These are phyloP conservation scores for Porites australiensis DNA, from an alignment of 64 coral and sea anemone species.

Conservation along the genomic window DNA sequence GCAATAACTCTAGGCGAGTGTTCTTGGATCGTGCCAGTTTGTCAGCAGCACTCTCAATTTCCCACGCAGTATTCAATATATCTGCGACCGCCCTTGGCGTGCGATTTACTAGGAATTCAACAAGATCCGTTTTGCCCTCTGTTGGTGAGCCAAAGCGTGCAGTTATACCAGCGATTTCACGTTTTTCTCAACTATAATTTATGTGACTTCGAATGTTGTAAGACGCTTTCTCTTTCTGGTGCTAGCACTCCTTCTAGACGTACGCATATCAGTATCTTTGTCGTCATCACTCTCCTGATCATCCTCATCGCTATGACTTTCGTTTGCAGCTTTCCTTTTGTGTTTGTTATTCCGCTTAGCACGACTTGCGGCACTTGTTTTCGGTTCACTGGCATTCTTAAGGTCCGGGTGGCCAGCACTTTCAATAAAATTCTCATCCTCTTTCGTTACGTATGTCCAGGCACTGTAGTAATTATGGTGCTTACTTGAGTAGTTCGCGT, in stretches of 20 bases:
- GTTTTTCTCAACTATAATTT: background rate
- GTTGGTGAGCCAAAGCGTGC: constrained; percentile 4
- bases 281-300: background rate
- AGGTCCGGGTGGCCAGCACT: constrained; percentile 31
- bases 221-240: constrained; percentile 36
- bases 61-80: background rate
- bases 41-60: background rate
- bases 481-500: constrained; percentile 27
- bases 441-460: constrained; percentile 52
- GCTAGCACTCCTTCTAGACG: background rate
- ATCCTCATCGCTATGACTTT: background rate
- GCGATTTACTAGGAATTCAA: background rate
- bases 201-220: background rate
- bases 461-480: constrained; percentile 56
- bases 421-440: background rate
- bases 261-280: background rate
- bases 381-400: background rate
- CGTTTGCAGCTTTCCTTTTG: background rate
- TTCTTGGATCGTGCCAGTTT: background rate
- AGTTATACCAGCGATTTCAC: background rate
- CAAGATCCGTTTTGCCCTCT: constrained; percentile 28
- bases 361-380: background rate
- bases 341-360: background rate
- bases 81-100: background rate
- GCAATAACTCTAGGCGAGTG: background rate